phyloP scores from a whole-genome alignment of 2,113 vertebrate species.

The Poicephalus gulielmi region DNA sequence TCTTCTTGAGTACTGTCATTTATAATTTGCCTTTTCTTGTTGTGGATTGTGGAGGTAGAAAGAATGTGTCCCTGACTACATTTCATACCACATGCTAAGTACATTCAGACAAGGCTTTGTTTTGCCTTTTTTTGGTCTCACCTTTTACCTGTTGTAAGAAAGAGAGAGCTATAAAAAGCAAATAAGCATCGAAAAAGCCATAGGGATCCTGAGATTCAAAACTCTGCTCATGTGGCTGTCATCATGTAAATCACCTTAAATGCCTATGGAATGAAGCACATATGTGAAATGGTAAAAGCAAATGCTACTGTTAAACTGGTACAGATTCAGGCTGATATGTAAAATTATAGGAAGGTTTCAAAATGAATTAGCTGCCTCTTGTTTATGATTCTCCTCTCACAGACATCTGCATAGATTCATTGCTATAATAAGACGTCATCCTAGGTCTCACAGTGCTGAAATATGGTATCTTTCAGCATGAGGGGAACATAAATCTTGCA shows the following conservation, averaged over 20 bases:
- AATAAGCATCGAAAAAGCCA: neutral
- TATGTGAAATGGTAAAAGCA: neutral
- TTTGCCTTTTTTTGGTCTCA: neutral
- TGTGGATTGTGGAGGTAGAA: neutral
- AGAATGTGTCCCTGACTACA: neutral
- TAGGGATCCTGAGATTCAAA: neutral
- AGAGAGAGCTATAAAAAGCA: slow-evolving; percentile 4
- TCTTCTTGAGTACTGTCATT: neutral
- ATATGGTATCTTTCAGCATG: neutral
- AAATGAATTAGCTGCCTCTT: slow-evolving; percentile 13
- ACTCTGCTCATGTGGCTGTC: neutral
- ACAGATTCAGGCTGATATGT: neutral
- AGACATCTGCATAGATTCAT: slow-evolving; percentile 38
- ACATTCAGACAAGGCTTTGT: neutral
- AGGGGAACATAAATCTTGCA: neutral
- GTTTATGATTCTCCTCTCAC: neutral
- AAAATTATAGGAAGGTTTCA: slow-evolving; percentile 19
- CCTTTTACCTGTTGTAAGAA: neutral
- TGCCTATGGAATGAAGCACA: neutral
- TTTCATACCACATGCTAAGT: neutral
- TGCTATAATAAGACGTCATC: slow-evolving; percentile 20
- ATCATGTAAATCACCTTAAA: slow-evolving; percentile 12
- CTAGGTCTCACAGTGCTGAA: slow-evolving; percentile 1
- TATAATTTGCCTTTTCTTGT: neutral
- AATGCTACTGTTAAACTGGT: slow-evolving; percentile 2